These are phyloP conservation scores for Ornithoptera alexandrae DNA, from an alignment of 2,888 invertebrate species.

Conservation along the genomic window DNA sequence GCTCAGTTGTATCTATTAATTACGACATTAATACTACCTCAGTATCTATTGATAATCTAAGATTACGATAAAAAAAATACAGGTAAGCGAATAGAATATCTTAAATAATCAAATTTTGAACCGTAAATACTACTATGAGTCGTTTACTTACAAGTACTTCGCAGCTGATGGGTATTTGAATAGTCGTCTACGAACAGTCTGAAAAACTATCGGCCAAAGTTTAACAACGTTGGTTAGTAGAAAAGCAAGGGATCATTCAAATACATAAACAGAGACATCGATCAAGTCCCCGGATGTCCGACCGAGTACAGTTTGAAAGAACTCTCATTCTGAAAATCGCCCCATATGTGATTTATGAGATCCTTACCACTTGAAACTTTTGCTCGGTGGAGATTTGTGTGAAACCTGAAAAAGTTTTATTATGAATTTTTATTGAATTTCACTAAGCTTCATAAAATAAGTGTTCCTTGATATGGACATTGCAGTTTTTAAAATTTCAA, in stretches of 20 bases:
- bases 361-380: slow-evolving; percentile 21
- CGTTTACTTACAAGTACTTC: not conserved
- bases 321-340: slow-evolving; percentile 25
- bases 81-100: too few species aligned
- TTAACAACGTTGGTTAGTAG: slow-evolving; percentile 3
- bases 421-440: slow-evolving; percentile 19
- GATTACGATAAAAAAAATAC: too few species aligned
- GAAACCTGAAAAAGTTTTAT: slow-evolving; percentile 21
- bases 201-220: not conserved
- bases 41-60: too few species aligned
- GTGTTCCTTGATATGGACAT: not conserved
- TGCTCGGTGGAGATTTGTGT: slow-evolving; percentile 19
- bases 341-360: slow-evolving; percentile 27
- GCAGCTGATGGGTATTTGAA: not conserved
- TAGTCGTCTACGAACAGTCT: not conserved
- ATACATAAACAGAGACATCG: slow-evolving; percentile 24
- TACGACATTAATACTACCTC: too few species aligned
- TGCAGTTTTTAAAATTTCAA: not conserved
- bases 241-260: slow-evolving; percentile 6
- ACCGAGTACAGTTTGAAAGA: slow-evolving; percentile 27
- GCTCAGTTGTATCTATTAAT: too few species aligned
- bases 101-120: too few species aligned
- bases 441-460: not conserved
- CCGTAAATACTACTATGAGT: not conserved
- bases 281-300: slow-evolving; percentile 25